Evolutionary conservation across 2,113 vertebrate species (phyloP).

Genomic region (Rhadina sibilatrix): DNA sequence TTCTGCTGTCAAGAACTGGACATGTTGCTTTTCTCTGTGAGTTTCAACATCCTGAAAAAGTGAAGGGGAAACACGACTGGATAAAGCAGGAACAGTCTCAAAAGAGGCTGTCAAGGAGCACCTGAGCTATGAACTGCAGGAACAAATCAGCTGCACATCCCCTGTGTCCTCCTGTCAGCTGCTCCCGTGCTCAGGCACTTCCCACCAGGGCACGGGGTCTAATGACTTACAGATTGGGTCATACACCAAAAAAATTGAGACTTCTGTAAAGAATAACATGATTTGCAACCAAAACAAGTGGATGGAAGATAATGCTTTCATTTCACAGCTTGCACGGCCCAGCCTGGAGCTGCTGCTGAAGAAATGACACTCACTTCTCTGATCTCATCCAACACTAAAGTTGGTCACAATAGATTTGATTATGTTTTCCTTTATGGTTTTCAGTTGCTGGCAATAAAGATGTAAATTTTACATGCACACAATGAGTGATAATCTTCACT

Average conservation of each 20-base stretch:
- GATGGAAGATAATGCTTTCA: neutral
- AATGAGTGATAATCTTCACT: neutral
- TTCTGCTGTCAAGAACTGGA: neutral
- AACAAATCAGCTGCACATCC: fast-evolving
- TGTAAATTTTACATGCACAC: neutral
- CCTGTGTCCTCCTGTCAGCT: fast-evolving
- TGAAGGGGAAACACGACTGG: neutral
- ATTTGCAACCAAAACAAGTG: neutral
- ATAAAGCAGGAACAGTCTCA: neutral
- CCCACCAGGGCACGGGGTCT: fast-evolving
- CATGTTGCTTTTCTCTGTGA: neutral
- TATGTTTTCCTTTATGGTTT: neutral
- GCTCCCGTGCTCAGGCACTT: fast-evolving
- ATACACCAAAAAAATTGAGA: neutral
- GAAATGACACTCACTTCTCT: fast-evolving
- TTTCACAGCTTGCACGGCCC: neutral
- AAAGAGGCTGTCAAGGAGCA: neutral
- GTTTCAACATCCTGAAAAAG: neutral
- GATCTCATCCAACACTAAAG: neutral
- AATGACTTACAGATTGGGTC: neutral
- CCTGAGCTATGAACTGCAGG: neutral
- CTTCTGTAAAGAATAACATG: neutral
- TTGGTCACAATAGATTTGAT: neutral
- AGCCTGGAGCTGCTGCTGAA: neutral
- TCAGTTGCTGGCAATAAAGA: neutral